Evolutionary conservation across 2,797 vertebrate genomes (phyloP).

Genomic region (Thalassophryne amazonica): DNA sequence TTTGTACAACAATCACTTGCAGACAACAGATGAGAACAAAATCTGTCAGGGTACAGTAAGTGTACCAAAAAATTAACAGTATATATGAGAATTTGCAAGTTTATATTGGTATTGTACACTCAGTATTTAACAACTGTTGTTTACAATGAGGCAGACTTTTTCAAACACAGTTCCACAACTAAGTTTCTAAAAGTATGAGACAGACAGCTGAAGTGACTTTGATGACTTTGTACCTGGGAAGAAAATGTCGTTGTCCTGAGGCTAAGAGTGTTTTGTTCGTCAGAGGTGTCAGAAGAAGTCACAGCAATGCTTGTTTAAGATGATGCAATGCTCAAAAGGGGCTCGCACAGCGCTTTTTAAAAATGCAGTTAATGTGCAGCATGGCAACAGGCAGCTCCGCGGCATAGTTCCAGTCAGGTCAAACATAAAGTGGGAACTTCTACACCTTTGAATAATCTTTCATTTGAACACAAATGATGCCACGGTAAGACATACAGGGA

Average conservation of each 20-base stretch:
- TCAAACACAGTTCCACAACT: neutral
- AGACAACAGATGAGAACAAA: neutral
- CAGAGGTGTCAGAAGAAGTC: neutral
- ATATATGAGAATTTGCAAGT: neutral
- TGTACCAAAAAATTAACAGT: neutral
- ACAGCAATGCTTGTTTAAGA: conserved; percentile 6
- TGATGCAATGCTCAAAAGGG: conserved; percentile 11
- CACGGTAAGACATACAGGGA: too few species aligned
- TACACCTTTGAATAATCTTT: too few species aligned
- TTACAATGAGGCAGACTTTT: neutral
- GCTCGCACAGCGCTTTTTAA: conserved; percentile 8
- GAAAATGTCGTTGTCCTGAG: conserved; percentile 11
- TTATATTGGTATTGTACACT: neutral
- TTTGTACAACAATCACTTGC: neutral
- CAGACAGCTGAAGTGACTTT: conserved; percentile 3
- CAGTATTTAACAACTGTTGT: neutral
- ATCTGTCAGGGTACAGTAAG: neutral
- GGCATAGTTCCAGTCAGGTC: conserved; percentile 3
- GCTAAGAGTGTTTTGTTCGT: conserved; percentile 5
- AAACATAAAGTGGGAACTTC: conserved; percentile 19
- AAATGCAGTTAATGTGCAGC: neutral
- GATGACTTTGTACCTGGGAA: conserved; percentile 7
- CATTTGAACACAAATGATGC: too few species aligned
- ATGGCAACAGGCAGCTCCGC: neutral
- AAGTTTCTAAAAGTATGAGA: neutral